These are phyloP conservation scores for Globodera rostochiensis DNA, from an alignment of 1,140 invertebrate species.

Conservation along the genomic window DNA sequence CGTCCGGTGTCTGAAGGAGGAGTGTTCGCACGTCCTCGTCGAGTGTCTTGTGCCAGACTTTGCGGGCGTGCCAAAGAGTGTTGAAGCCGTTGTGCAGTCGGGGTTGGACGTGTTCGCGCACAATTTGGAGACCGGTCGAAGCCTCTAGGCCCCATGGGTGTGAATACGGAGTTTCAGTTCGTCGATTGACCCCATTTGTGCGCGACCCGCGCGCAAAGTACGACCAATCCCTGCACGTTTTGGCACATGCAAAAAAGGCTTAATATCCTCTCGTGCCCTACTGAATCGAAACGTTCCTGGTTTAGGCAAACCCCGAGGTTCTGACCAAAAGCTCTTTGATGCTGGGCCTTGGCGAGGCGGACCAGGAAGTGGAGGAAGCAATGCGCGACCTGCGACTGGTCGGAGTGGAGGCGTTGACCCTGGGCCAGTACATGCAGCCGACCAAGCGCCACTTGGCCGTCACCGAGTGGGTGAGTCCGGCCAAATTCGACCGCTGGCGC, in stretches of 20 bases:
- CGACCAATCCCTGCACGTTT: constrained; percentile 81
- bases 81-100: constrained; percentile 78
- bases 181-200: constrained; percentile 75
- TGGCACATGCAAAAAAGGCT: constrained; percentile 75
- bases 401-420: constrained; percentile 89
- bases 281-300: too few relatives aligned
- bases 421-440: constrained; percentile 99
- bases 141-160: constrained; percentile 44
- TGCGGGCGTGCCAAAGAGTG: constrained; percentile 73
- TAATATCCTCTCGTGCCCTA: neutral
- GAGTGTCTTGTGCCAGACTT: constrained; percentile 98
- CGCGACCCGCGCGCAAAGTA: constrained; percentile 82
- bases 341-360: constrained; percentile 93
- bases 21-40: constrained; percentile 83
- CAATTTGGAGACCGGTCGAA: constrained; percentile 89
- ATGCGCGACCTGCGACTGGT: constrained; percentile 72
- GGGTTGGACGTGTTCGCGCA: constrained; percentile 87
- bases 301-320: constrained; percentile 72
- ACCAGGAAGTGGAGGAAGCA: constrained; percentile 83
- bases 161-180: constrained; percentile 65
- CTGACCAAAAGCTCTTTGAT: constrained; percentile 98
- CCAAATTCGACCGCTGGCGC: constrained; percentile 90
- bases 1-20: constrained; percentile 53
- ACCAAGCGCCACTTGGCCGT: constrained; percentile 73
- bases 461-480: constrained; percentile 92